Evolutionary conservation across 2,113 vertebrate genomes (phyloP).

Genomic region (Turnix velox): DNA sequence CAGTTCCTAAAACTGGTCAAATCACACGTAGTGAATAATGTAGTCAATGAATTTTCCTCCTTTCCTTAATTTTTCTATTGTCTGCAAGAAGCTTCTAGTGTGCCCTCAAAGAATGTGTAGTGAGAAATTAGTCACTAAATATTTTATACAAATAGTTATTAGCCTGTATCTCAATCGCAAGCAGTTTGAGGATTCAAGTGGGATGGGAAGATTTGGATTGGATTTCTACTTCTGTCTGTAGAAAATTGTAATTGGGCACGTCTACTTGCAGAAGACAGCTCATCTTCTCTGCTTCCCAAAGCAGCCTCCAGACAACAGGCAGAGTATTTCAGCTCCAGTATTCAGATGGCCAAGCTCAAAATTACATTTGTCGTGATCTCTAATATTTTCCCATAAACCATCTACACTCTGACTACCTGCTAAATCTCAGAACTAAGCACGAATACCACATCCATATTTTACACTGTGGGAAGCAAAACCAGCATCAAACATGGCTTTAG

Average conservation of each 20-base stretch:
- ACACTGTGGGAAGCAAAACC: not conserved
- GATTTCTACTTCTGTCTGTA: not conserved
- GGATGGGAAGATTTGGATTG: not conserved
- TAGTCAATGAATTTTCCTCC: not conserved
- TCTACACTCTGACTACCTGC: not conserved
- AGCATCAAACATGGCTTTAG: not conserved
- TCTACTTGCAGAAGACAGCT: not conserved
- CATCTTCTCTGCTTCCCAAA: not conserved
- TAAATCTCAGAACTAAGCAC: not conserved
- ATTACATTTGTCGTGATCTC: not conserved
- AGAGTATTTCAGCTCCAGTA: not conserved
- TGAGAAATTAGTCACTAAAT: conserved; percentile 33
- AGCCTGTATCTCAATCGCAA: not conserved
- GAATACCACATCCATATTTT: not conserved
- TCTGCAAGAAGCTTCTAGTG: not conserved
- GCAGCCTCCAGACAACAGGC: not conserved
- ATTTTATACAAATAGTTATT: conserved; percentile 44
- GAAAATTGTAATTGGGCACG: not conserved
- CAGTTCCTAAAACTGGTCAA: not conserved
- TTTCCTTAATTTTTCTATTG: not conserved
- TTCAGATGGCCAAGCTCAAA: not conserved
- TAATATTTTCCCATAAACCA: not conserved
- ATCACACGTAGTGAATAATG: not conserved
- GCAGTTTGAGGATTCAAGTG: not conserved
- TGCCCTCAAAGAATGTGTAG: conserved; percentile 25